Percentiles rank a stretch among this genome's conserved stretches.
Conservation (phyloP, 2,113 vertebrate genomes). For the Cephalopterus ornatus region DNA sequence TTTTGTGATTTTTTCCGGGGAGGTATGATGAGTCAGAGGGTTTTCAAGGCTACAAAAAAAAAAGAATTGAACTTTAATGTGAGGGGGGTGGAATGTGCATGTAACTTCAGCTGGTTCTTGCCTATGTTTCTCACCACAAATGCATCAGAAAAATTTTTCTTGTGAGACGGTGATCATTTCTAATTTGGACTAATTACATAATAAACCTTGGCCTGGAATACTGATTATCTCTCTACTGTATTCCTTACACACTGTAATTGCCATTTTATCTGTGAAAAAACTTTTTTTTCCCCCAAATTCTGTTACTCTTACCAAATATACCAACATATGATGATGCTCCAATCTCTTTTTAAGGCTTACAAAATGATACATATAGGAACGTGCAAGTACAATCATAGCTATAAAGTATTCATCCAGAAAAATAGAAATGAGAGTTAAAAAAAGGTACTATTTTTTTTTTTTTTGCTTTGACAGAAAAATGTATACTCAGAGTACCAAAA, state of each 20-base stretch:
- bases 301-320: background rate
- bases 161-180: background rate
- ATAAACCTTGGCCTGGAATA: background rate
- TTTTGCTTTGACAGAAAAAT: background rate
- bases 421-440: background rate
- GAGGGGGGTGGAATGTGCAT: accelerated
- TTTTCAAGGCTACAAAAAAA: background rate
- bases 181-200: background rate
- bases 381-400: background rate
- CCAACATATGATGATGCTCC: background rate
- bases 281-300: background rate
- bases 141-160: background rate
- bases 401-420: background rate
- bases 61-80: background rate
- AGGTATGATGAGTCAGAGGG: background rate
- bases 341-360: background rate
- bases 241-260: background rate
- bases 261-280: background rate
- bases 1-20: background rate
- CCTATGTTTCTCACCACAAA: background rate
- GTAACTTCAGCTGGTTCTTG: background rate
- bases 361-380: background rate
- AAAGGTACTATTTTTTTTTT: background rate
- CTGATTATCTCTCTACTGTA: background rate
- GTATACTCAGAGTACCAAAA: background rate